A percentile compares a stretch with the other conserved stretches of the same genome.
Evolutionary conservation across 2,888 invertebrate genomes (phyloP).

Genomic region (Platycheirus albimanus): DNA sequence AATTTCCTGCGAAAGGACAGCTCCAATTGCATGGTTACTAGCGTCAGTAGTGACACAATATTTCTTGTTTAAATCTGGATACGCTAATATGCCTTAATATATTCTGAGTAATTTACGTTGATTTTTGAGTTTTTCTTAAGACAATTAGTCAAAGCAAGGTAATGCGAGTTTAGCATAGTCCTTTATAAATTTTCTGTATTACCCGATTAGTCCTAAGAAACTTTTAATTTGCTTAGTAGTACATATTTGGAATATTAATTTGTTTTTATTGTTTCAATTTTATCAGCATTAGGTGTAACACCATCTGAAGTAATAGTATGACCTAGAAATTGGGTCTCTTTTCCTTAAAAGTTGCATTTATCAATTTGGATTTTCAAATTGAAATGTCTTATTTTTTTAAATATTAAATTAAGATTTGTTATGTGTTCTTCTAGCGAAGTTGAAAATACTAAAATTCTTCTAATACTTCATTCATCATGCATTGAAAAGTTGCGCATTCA

Average conservation of each 20-base stretch:
- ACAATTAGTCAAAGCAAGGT: too few species aligned
- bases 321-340: neutral
- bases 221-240: constrained; percentile 10
- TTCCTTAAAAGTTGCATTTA: neutral
- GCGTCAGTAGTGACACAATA: neutral
- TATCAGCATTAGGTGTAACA: neutral
- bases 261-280: constrained; percentile 4
- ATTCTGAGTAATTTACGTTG: neutral
- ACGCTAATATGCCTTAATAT: neutral
- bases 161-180: too few species aligned
- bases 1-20: too few species aligned
- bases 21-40: too few species aligned
- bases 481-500: neutral
- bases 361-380: too few species aligned
- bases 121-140: constrained; percentile 3
- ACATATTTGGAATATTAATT: neutral
- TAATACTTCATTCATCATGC: neutral
- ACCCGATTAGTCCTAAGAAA: too few species aligned
- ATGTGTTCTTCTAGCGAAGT: too few species aligned
- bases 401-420: too few species aligned
- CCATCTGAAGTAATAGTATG: too few species aligned
- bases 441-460: too few species aligned
- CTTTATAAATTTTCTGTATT: too few species aligned
- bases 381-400: neutral
- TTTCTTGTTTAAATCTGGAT: neutral